Base-by-base conservation (phyloP, 2,797 vertebrate genomes). In the Thaleichthys pacificus region DNA sequence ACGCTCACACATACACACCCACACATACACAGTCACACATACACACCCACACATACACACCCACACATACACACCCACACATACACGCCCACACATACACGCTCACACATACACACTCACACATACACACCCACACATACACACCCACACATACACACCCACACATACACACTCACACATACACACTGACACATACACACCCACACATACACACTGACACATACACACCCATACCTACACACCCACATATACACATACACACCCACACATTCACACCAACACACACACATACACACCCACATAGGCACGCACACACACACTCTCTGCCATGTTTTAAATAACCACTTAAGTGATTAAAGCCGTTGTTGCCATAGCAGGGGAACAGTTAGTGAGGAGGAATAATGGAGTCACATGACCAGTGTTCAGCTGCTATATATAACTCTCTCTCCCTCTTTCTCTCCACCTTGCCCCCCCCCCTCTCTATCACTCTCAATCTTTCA, bases 351-450 rank as follows among this genome's bases (percentile, higher is more conserved):
- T 67, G 47, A 67, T 67, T 47, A 51, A 68, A 68, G 49, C 24
- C 26, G 54, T 57, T 68, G 66, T 56, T 68, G 66, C 66, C 66
- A 68, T 54, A 57, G 24, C 66, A 68, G 49, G 26, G 67, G 22
- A 73, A 17, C 62, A 64, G 80, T 78, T 80, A 69, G 81, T 73
- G 80, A 73, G 66, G 57, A 82, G 75, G 80, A 72, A 70, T 3
- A 35, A 69, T 35, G 49, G 58, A 69, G 61, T 81, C 15, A 0
- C 19, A 12, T 77, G 75, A 71, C 1, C 3, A 75, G 61, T 14
- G 28, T 42, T 66, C 38, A 56, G 26, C 0, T 0, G 17, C 65
- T 83, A 80, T 82, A 86, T 77, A 84, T 85, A 83, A 30, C 67
- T 42, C 11, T 1, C 38, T 11, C 24, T 60, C 28, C 71, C 5